Percentiles rank a stretch among this genome's conserved stretches.
These are phyloP conservation scores for Cygnus buccinator DNA, from an alignment of 2,113 vertebrate species.

Conservation along the genomic window DNA sequence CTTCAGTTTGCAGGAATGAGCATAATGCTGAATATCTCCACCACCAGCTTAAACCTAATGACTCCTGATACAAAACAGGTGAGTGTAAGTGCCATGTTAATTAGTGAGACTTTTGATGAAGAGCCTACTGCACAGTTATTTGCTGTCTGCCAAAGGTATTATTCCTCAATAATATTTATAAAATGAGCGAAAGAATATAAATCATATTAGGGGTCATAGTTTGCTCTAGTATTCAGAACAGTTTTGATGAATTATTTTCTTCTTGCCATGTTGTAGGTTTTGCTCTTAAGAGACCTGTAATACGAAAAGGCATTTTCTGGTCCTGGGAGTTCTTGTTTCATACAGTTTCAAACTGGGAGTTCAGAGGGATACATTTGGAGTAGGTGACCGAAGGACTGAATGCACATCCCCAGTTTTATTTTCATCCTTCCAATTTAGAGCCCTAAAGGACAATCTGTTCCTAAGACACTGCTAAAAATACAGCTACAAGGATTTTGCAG, in stretches of 20 bases:
- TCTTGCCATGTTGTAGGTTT: not conserved
- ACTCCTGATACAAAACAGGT: slow-evolving; percentile 98
- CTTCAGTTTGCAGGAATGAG: slow-evolving; percentile 97
- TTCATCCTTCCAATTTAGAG: not conserved
- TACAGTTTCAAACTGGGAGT: not conserved
- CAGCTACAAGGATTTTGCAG: not conserved
- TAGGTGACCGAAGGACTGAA: not conserved
- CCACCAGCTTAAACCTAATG: slow-evolving; percentile 95
- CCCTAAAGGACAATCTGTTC: not conserved
- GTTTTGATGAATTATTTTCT: not conserved
- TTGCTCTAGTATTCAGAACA: not conserved
- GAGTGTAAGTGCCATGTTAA: not conserved
- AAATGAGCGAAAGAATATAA: not conserved
- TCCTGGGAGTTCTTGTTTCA: not conserved
- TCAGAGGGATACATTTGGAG: not conserved
- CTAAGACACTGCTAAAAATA: not conserved
- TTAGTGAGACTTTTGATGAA: not conserved
- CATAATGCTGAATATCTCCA: slow-evolving; percentile 97
- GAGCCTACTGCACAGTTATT: not conserved
- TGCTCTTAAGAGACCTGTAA: not conserved
- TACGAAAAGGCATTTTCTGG: not conserved
- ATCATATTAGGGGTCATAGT: not conserved
- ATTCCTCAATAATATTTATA: not conserved
- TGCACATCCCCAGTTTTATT: not conserved
- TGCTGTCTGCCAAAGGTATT: not conserved